Conservation (phyloP, 2,888 invertebrate genomes). For the Taenaris catops region DNA sequence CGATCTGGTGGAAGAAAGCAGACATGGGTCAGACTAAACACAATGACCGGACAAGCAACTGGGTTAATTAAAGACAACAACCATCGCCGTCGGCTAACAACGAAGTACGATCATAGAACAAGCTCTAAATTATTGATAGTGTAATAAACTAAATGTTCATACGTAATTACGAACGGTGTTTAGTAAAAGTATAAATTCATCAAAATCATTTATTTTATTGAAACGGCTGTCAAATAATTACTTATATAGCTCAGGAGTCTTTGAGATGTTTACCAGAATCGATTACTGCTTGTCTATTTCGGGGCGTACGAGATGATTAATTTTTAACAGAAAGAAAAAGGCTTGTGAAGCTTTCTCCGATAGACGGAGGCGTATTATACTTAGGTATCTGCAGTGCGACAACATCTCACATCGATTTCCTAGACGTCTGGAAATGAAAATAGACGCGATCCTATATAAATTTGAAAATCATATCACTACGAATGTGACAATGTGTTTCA, state of each 20-base stretch:
- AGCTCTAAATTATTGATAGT: slow-evolving; percentile 45
- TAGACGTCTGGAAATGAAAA: slow-evolving; percentile 36
- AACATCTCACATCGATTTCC: slow-evolving; percentile 51
- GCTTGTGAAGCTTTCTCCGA: slow-evolving; percentile 45
- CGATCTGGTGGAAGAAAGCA: slow-evolving; percentile 64
- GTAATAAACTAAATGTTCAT: slow-evolving; percentile 47
- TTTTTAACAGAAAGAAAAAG: slow-evolving; percentile 25
- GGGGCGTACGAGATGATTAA: slow-evolving; percentile 26
- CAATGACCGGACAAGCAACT: slow-evolving; percentile 61
- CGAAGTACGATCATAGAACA: slow-evolving; percentile 52
- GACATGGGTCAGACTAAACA: slow-evolving; percentile 67
- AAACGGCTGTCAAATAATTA: no score
- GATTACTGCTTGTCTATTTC: slow-evolving; percentile 26
- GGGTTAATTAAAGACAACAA: slow-evolving; percentile 74
- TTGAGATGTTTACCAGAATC: slow-evolving; percentile 23
- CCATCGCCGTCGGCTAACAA: slow-evolving; percentile 50
- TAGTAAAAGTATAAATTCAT: slow-evolving; percentile 4
- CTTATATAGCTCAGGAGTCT: slow-evolving; percentile 15
- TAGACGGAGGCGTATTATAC: slow-evolving; percentile 31
- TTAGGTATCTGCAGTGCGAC: slow-evolving; percentile 66
- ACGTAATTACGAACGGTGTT: slow-evolving; percentile 5
- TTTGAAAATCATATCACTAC: no score
- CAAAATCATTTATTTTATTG: no score
- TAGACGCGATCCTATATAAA: slow-evolving; percentile 26
- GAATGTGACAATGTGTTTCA: no score